A percentile compares a stretch with the other conserved stretches of the same genome.
phyloP scores from a whole-genome alignment of 2,888 invertebrate genomes.

The Dryobota labecula region DNA sequence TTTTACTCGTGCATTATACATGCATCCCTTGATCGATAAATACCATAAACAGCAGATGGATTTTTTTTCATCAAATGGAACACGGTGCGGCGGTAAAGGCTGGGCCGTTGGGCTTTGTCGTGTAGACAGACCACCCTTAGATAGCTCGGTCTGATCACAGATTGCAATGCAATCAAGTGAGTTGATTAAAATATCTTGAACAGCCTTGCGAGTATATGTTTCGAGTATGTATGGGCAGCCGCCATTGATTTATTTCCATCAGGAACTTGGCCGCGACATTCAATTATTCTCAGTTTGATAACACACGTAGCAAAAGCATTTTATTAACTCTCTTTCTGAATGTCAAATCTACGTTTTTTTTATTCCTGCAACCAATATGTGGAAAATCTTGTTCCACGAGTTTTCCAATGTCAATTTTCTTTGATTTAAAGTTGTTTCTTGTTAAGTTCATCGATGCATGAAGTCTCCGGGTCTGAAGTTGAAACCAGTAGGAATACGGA shows the following conservation, averaged over 20 bases:
- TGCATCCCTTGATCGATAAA: no score
- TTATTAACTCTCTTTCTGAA: not conserved
- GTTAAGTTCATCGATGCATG: constrained; percentile 9
- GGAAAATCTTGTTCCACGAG: constrained; percentile 1
- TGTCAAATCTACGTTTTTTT: not conserved
- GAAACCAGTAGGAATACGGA: not conserved
- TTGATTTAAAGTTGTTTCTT: constrained; percentile 1
- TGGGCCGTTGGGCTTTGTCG: no score
- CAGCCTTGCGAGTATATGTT: not conserved
- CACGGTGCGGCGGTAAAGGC: no score
- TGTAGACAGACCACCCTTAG: not conserved
- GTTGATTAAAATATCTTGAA: constrained; percentile 19
- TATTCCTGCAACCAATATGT: not conserved
- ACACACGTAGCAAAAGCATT: not conserved
- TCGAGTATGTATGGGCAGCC: no score
- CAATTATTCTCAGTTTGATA: constrained; percentile 5
- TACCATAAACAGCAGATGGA: no score
- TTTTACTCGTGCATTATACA: no score
- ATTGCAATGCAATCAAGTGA: constrained; percentile 18
- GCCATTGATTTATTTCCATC: not conserved
- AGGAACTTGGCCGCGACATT: not conserved
- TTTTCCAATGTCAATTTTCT: constrained; percentile 15
- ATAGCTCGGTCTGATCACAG: not conserved
- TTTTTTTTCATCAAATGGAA: no score
- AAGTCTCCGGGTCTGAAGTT: not conserved